Evolutionary conservation across 2,888 invertebrate genomes (phyloP), one percentile per base, ranked within the genome.

Genomic region (Sphecodes monilicornis): DNA sequence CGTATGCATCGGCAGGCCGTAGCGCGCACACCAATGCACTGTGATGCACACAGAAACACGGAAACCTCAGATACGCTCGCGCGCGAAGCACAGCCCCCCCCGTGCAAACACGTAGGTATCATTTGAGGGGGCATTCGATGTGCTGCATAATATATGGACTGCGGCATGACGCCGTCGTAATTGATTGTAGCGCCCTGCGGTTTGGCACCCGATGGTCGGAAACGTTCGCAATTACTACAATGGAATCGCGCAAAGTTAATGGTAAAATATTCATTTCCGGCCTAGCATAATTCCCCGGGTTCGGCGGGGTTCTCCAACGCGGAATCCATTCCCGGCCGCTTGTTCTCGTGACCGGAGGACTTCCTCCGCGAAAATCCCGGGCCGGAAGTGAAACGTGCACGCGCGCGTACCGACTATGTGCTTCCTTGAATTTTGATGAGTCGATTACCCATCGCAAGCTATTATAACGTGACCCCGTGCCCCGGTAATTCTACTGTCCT

Each of bases 211-310:
- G 93, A 78, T 92, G 92, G 89, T 91, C 92, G 92, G 90, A 93
- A 94, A 92, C 93, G 92, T 92, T 92, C 89, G 89, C 92, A 93
- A 93, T 93, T 93, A 93, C 93, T 92, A 92, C 92, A 92, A 93
- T 92, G 92, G 91, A 91, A 92, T 89, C 89, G 90, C 86, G 89
- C 89, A 91, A 92, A 92, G 92, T 92, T 92, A 92, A 92, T 92
- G 92, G 90, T 90, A 90, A 92, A 92, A 92, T 92, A 92, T 92
- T 92, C 91, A 92, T 92, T 91, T 92, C 91, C 91, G 88, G 83
- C 82, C 84, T 84, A 79, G 89, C 29, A 29, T 86, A 88, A 90
- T 89, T 85, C 18, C 16, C 60, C 80, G 76, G 36, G 64, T 26
- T 11, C 50, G 36, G 76, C 60, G 13, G 29, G 41, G 18, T 29